These are phyloP conservation scores for Nixonia krombeini DNA, from an alignment of 1,140 invertebrate genomes.

Conservation along the genomic window DNA sequence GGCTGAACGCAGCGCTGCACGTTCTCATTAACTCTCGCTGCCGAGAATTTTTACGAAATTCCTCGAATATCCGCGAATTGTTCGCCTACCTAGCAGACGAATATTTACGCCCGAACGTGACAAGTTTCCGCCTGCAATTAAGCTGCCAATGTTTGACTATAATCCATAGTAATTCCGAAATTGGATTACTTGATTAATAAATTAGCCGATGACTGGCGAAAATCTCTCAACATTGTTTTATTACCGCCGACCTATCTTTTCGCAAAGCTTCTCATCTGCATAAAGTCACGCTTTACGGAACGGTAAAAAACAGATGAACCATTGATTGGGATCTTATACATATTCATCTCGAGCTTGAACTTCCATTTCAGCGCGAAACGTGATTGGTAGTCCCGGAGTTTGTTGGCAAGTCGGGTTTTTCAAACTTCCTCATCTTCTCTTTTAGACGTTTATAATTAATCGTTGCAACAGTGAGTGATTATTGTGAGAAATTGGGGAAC, in stretches of 20 bases:
- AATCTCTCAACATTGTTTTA: constrained; percentile 6
- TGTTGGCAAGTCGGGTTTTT: constrained; percentile 40
- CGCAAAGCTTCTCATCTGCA: constrained; percentile 34
- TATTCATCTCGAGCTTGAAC: constrained; percentile 40
- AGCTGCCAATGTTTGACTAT: no score
- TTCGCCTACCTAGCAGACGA: no score
- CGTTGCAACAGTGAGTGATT: no score
- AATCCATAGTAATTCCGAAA: no score
- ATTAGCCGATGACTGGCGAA: constrained; percentile 4
- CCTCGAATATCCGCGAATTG: no score
- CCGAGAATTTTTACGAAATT: no score
- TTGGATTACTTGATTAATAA: no score
- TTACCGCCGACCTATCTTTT: constrained; percentile 11
- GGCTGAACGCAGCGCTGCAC: background rate
- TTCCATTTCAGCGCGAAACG: constrained; percentile 22
- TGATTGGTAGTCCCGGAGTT: constrained; percentile 39
- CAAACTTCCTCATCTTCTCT: constrained; percentile 10
- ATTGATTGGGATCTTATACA: constrained; percentile 43
- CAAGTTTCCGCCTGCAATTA: no score
- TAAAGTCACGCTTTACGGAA: constrained; percentile 38
- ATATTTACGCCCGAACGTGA: no score
- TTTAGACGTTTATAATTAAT: no score
- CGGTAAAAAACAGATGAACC: constrained; percentile 40
- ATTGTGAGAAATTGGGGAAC: no score
- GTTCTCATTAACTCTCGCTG: constrained; percentile 4